Percentiles rank a stretch among this genome's conserved stretches.
These are phyloP conservation scores for Brachionichthys hirsutus DNA, from an alignment of 2,113 vertebrate genomes.

Conservation along the genomic window DNA sequence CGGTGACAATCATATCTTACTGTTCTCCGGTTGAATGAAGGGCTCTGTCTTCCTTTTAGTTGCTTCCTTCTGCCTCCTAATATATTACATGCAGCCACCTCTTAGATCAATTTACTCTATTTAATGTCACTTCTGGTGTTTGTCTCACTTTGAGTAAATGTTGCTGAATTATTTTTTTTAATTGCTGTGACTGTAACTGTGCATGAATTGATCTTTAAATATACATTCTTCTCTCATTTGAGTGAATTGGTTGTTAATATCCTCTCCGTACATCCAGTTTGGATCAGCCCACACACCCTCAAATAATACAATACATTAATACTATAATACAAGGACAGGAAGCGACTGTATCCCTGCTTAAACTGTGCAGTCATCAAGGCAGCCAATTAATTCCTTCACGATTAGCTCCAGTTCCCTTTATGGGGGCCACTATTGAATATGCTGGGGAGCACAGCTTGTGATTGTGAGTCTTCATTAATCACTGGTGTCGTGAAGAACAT, in stretches of 20 bases:
- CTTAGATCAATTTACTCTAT: slow-evolving; percentile 47
- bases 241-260: neutral
- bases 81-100: slow-evolving; percentile 49
- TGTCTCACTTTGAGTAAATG: slow-evolving; percentile 74
- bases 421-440: slow-evolving; percentile 60
- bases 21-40: slow-evolving; percentile 80
- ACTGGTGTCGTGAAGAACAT: slow-evolving; percentile 61
- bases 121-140: slow-evolving; percentile 66
- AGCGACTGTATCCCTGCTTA: slow-evolving; percentile 32
- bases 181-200: too few relatives aligned
- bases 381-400: slow-evolving; percentile 53
- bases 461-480: slow-evolving; percentile 64
- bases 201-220: neutral
- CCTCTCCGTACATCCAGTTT: neutral
- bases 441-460: slow-evolving; percentile 48
- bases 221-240: too few relatives aligned
- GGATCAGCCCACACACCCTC: slow-evolving; percentile 6
- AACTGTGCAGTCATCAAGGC: slow-evolving; percentile 49
- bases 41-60: slow-evolving; percentile 76
- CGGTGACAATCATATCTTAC: slow-evolving; percentile 82
- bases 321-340: slow-evolving; percentile 33
- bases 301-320: too few relatives aligned
- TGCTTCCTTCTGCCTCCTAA: slow-evolving; percentile 51
- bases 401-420: slow-evolving; percentile 64
- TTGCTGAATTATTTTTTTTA: slow-evolving; percentile 50